These are phyloP conservation scores for Imbricaverruca yamaguchii DNA, from an alignment of 2,888 invertebrate genomes.

Conservation along the genomic window DNA sequence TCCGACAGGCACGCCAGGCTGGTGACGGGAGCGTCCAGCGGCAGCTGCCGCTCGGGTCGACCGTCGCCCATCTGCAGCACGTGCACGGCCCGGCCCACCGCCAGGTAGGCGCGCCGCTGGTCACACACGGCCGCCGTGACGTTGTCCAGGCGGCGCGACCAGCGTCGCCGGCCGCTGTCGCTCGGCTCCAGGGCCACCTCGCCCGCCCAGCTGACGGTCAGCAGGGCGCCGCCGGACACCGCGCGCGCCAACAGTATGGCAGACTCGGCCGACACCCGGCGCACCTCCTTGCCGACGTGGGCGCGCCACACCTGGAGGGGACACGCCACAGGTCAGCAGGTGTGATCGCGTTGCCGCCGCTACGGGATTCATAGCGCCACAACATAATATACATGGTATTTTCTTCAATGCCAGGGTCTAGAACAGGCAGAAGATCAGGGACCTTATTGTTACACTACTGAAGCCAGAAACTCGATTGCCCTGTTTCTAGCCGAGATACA, in stretches of 20 bases:
- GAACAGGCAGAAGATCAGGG: too few relatives aligned
- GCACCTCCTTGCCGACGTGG: not conserved
- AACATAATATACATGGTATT: too few relatives aligned
- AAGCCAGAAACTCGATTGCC: too few relatives aligned
- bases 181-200: not conserved
- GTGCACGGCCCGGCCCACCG: not conserved
- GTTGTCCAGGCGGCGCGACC: not conserved
- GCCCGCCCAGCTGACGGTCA: not conserved
- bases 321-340: not conserved
- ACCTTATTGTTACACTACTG: too few relatives aligned
- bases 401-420: too few relatives aligned
- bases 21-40: not conserved
- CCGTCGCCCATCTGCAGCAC: not conserved
- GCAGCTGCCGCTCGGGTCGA: not conserved
- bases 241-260: not conserved
- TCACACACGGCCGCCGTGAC: not conserved
- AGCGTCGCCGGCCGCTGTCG: not conserved
- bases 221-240: not conserved
- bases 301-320: not conserved
- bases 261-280: not conserved
- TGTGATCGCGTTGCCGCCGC: too few relatives aligned
- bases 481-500: too few relatives aligned
- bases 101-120: not conserved
- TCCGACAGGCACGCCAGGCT: not conserved
- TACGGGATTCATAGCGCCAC: too few relatives aligned